Evolutionary conservation across 2,113 vertebrate genomes (phyloP), one percentile per base, ranked within the genome.

Genomic region (Bambusicola thoracicus): DNA sequence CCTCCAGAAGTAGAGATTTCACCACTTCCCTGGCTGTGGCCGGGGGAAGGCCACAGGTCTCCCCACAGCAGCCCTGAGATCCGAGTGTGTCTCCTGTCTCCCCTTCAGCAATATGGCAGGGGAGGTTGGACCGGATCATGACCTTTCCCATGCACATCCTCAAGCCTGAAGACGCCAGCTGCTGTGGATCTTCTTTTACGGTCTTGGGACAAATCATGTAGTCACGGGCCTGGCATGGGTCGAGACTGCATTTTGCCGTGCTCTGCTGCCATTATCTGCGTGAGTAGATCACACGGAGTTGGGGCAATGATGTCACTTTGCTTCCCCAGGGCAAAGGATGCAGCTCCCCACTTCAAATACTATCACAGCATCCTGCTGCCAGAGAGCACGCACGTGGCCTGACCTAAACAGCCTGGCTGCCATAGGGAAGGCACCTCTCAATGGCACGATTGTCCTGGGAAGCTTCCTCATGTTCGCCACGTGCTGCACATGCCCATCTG

Each of bases 381-480:
- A 89, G 90, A 69, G 70, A 89, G 80, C 92, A 67, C 34, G 73
- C 41, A 2, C 53, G 5, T 32, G 90, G 91, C 69, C 82, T 0
- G 6, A 48, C 72, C 78, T 13, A 75, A 84, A 56, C 2, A 32
- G 67, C 44, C 24, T 2, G 8, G 59, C 63, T 76, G 66, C 67
- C 17, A 87, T 48, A 65, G 58, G 70, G 61, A 53, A 0, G 3
- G 82, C 4, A 15, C 74, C 87, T 38, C 34, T 92, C 41, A 92
- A 93, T 92, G 84, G 77, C 68, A 63, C 81, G 44, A 56, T 91
- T 81, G 81, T 93, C 73, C 78, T 80, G 84, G 83, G 94, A 93
- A 93, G 85, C 76, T 78, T 49, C 66, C 87, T 79, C 18, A 0
- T 40, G 3, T n/a, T 9, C 51, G 53, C 61, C 68, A 38, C 13